Percentiles rank a stretch among this genome's conserved stretches.
These are phyloP conservation scores for Orchestia grillus DNA, from an alignment of 1,140 invertebrate species.

Conservation along the genomic window DNA sequence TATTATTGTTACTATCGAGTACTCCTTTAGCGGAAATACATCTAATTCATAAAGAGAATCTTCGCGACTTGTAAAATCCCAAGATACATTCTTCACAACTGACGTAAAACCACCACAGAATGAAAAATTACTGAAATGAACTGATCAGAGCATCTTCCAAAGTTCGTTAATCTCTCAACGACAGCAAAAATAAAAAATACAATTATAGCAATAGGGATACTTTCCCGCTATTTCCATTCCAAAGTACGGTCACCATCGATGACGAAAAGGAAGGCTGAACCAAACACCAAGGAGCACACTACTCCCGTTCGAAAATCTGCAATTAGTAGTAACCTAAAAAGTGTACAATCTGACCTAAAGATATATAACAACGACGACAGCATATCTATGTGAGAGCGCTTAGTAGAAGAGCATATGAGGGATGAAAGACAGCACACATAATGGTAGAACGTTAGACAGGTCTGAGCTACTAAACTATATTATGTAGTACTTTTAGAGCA, in stretches of 20 bases:
- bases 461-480: slow-evolving; percentile 39
- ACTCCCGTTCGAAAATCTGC: background rate
- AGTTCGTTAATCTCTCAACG: background rate
- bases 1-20: slow-evolving; percentile 40
- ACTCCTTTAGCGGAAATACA: background rate
- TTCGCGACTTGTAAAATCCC: background rate
- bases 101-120: background rate
- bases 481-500: slow-evolving; percentile 46
- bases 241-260: background rate
- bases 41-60: background rate
- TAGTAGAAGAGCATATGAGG: slow-evolving; percentile 36
- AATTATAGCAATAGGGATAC: background rate
- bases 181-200: background rate
- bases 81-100: background rate
- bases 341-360: slow-evolving; percentile 38
- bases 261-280: background rate
- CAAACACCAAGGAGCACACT: background rate
- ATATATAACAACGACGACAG: slow-evolving; percentile 56
- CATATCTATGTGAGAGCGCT: slow-evolving; percentile 50
- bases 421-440: slow-evolving; percentile 39
- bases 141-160: background rate
- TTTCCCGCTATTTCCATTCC: background rate
- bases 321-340: slow-evolving; percentile 36
- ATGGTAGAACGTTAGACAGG: slow-evolving; percentile 41
- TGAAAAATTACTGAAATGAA: background rate